phyloP scores from a whole-genome alignment of 2,797 vertebrate genomes.

The Pipistrellus pygmaeus region DNA sequence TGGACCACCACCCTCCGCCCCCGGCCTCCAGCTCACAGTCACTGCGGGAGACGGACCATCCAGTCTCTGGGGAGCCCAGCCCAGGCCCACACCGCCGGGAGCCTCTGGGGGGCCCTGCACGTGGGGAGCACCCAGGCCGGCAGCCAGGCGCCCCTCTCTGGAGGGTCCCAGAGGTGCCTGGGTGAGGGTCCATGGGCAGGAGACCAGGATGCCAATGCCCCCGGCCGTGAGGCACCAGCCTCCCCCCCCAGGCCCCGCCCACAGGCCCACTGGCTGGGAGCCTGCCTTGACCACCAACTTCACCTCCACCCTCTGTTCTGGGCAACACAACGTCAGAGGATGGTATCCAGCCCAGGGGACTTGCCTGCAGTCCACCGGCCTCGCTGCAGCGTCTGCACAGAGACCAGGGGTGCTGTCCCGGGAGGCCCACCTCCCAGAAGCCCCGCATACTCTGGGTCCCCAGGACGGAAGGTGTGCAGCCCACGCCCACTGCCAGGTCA shows the following conservation, averaged over 20 bases:
- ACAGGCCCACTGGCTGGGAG: not conserved
- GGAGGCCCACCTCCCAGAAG: not conserved
- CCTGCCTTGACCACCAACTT: no score
- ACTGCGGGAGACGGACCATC: no score
- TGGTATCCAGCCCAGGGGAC: no score
- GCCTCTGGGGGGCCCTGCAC: not conserved
- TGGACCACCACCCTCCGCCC: not conserved
- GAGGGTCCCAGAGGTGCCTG: not conserved
- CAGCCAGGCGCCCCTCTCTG: no score
- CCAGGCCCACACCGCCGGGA: no score
- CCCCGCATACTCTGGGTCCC: not conserved
- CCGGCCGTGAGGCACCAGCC: not conserved
- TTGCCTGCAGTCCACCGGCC: no score
- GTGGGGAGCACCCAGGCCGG: accelerated
- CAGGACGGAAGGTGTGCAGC: no score
- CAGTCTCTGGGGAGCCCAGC: accelerated
- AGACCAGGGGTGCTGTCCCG: not conserved
- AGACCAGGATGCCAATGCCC: not conserved
- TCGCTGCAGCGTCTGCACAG: not conserved
- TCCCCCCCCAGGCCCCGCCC: not conserved
- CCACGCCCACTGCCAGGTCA: not conserved
- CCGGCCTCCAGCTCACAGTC: accelerated
- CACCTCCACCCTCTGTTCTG: not conserved
- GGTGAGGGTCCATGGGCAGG: accelerated
- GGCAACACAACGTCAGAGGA: not conserved